These are phyloP conservation scores for Psittacara wagleri DNA, from an alignment of 2,113 vertebrate species.

Conservation along the genomic window DNA sequence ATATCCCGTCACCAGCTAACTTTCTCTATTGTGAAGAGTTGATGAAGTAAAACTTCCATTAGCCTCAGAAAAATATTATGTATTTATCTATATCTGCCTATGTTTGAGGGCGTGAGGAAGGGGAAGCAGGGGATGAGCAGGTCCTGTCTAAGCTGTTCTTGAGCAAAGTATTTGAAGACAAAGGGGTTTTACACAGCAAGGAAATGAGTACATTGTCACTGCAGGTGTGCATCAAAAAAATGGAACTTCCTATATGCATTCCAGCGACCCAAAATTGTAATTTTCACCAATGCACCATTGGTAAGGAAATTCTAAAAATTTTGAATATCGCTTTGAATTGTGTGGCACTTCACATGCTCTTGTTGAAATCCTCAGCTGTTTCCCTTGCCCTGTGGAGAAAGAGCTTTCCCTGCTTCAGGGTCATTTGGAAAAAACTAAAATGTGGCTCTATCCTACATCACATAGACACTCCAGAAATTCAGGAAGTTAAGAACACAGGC, in stretches of 20 bases:
- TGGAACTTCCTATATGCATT: not conserved
- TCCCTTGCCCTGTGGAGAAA: not conserved
- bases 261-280: not conserved
- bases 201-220: not conserved
- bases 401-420: not conserved
- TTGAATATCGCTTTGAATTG: not conserved
- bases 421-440: not conserved
- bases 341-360: not conserved
- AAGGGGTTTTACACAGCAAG: not conserved
- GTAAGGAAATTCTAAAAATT: not conserved
- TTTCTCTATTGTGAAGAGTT: not conserved
- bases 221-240: not conserved
- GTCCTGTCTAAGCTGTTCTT: not conserved
- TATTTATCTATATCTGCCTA: not conserved
- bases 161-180: not conserved
- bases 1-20: not conserved
- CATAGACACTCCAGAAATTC: not conserved
- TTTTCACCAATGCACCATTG: not conserved
- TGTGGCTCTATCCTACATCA: not conserved
- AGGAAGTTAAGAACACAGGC: not conserved
- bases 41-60: not conserved
- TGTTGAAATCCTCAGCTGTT: not conserved
- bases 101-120: not conserved
- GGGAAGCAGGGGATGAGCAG: not conserved
- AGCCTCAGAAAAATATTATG: not conserved